Evolutionary conservation across 2,888 invertebrate genomes (phyloP), one percentile per base, ranked within the genome.

Genomic region (Latrodectus hesperus): DNA sequence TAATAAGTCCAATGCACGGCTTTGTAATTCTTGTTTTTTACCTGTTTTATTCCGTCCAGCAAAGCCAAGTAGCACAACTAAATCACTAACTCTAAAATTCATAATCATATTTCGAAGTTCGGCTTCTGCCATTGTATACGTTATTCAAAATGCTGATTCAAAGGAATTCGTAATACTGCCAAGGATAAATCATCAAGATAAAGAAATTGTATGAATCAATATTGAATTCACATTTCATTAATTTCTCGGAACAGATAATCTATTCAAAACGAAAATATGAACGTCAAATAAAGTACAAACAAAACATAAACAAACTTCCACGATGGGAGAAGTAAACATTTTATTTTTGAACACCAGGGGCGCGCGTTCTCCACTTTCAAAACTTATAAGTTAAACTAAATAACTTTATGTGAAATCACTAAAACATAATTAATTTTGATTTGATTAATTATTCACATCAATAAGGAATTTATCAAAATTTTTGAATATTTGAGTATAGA

Each of bases 71-170:
- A 97, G 93, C 93, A 95, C 95, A 93, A 96, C 96, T 92, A 97
- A 95, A 93, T 96, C 96, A 92, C 95, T 95, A 91, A 96, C 96
- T 91, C 96, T 95, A 93, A 96, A 96, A 92, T 94, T 94, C 93
- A 94, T 91, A 76, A 94, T 92, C 94, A 94, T 94, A 64, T 82
- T 88, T 60, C 88, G 68, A 49, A 88, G 71, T 11, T 88, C 88
- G 26, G 86, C 53, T 51, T 87, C 86, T 81, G 86, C 76, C 86
- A 87, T 87, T 80, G 71, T 78, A 70, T 9, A 60, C 10, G 16
- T 60, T 60, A 38, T 38, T 38, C 4, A 38, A 38, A 38, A 38
- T 38, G 38, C 6, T 38, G 38, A 38, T 38, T 38, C 38, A 38
- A 38, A 38, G 38, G 2, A 38, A 38, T 38, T 38, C 38, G 38